Base-by-base conservation (phyloP, 2,888 invertebrate species). In the Baronia brevicornis region DNA sequence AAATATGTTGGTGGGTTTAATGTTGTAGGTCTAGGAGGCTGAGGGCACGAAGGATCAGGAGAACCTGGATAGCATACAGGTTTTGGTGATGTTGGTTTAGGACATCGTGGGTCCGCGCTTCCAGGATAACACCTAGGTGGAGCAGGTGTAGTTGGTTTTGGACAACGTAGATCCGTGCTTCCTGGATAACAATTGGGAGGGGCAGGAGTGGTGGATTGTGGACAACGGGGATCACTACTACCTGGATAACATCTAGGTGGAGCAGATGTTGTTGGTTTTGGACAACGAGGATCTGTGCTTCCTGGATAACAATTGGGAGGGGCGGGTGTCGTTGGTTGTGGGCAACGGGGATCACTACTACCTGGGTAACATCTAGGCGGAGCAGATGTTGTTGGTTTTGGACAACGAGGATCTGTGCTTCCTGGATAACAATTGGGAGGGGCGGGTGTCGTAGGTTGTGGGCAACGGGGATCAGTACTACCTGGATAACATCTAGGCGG, bases 121-220 rank as follows among this genome's bases (percentile, higher is more conserved):
- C 75, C 75, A 6, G 68, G 66, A 36, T 44, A 44, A 33, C 59
- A 48, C 54, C 63, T 38, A 51, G 71, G 53, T 3, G 43, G 39
- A 7, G 36, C 44, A 1, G 45, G 43, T 0, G 54, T 49, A 0
- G 57, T 55, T 7, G 40, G 59, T 43, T 46, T 32, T 5, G 51
- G 52, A 31, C 56, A 61, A 23, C 65, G 44, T 11, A 66, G 55
- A 35, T 66, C 66, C 1, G 21, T 44, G 9, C 47, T 44, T 1
- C 70, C 70, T 1, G 69, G 68, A 38, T 53, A 63, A 27, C 69
- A 69, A 5, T 40, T 49, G 2, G 57, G 54, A 22, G 33, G 39
- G 5, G 30, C 40, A 6, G 43, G 39, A 5, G 48, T 59, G 2
- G 44, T 60, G 0, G 54, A 51, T 42, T 41, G 28, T 1, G 53